Conservation (phyloP, 2,888 invertebrate genomes). For the Lysandra coridon region DNA sequence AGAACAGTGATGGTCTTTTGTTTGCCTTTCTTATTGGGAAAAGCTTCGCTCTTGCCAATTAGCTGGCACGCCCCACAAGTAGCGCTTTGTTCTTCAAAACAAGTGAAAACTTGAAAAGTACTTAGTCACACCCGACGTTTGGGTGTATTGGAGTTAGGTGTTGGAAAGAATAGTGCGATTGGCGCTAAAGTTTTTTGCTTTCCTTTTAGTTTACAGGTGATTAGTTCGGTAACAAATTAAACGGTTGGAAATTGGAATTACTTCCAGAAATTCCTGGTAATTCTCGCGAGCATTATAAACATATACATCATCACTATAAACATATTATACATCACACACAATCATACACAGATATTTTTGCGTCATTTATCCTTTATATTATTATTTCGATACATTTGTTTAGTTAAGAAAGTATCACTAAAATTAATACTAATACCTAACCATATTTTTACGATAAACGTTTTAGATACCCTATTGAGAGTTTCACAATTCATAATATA, state of each 20-base stretch:
- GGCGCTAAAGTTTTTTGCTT: not conserved
- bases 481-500: not conserved
- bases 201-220: not conserved
- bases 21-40: conserved; percentile 67
- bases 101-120: conserved; percentile 60
- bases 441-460: too few species aligned
- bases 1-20: conserved; percentile 51
- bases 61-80: conserved; percentile 62
- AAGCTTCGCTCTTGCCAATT: conserved; percentile 78
- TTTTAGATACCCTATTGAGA: not conserved
- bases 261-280: not conserved
- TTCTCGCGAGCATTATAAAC: not conserved
- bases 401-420: not conserved
- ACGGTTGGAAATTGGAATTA: not conserved
- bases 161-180: not conserved
- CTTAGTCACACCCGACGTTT: conserved; percentile 51
- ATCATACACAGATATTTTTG: not conserved
- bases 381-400: not conserved
- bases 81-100: conserved; percentile 69
- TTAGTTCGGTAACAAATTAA: not conserved
- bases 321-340: too few species aligned
- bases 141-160: not conserved
- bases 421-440: too few species aligned
- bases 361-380: not conserved
- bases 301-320: too few species aligned